A percentile compares a stretch with the other conserved stretches of the same genome.
Conservation (phyloP, 2,113 vertebrate species). For the Numenius arquata region DNA sequence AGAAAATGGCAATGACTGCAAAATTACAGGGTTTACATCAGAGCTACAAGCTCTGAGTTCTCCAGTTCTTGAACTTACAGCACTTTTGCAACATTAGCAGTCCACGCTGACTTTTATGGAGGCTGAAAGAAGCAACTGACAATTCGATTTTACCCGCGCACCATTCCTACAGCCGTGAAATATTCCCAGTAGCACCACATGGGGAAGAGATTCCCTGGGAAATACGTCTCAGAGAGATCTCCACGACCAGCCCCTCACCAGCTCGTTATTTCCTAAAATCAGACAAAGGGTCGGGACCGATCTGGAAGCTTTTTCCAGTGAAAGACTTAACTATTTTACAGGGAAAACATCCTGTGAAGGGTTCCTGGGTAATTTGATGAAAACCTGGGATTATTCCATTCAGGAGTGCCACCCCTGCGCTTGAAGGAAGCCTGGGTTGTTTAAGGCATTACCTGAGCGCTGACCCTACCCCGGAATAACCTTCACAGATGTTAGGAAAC, state of each 20-base stretch:
- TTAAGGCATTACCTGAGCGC: neutral
- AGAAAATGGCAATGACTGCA: neutral
- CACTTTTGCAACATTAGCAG: neutral
- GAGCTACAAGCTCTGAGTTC: neutral
- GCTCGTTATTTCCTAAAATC: neutral
- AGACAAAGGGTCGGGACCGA: neutral
- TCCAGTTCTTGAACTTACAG: neutral
- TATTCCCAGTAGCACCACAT: neutral
- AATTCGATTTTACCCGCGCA: neutral
- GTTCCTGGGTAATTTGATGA: neutral
- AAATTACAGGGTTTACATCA: neutral
- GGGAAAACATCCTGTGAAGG: neutral
- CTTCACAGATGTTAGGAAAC: neutral
- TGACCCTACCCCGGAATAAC: neutral
- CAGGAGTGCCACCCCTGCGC: accelerated
- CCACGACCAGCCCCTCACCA: neutral
- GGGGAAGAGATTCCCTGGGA: neutral
- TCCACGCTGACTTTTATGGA: neutral
- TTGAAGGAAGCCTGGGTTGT: neutral
- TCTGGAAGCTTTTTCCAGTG: neutral
- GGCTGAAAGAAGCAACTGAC: neutral
- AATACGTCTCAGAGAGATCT: neutral
- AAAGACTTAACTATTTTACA: neutral
- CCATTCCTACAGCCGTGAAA: neutral
- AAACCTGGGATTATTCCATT: neutral